Evolutionary conservation across 37 sponge, comb jelly and placozoan species (phyloP).

Genomic region (Diacarnus erythraeanus): DNA sequence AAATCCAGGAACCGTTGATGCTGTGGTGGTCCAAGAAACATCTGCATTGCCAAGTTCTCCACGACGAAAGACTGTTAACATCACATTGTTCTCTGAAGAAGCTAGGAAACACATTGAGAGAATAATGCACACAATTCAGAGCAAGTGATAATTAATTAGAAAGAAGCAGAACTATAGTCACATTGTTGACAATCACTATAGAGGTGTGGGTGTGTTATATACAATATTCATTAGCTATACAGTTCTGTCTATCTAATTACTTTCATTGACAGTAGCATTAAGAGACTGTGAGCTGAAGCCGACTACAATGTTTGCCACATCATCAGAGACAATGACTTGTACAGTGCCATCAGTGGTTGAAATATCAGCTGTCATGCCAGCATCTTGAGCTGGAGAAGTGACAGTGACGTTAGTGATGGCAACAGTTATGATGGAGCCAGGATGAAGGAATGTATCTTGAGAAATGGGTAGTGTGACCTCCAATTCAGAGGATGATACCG

Average conservation of each 20-base stretch:
- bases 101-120: slow-evolving; percentile 15
- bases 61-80: slow-evolving; percentile 37
- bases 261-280: slow-evolving; percentile 44
- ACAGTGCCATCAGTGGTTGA: slow-evolving; percentile 5
- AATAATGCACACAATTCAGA: neutral
- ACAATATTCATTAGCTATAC: neutral
- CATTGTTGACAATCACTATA: neutral
- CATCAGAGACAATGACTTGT: slow-evolving; percentile 5
- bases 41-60: slow-evolving; percentile 54
- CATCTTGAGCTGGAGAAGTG: neutral
- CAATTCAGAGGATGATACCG: neutral
- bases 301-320: slow-evolving; percentile 54
- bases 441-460: slow-evolving; percentile 41
- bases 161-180: too few relatives aligned
- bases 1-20: slow-evolving; percentile 7
- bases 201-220: neutral
- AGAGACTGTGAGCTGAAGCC: slow-evolving; percentile 52
- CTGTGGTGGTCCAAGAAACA: slow-evolving; percentile 60
- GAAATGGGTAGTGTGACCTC: slow-evolving; percentile 34
- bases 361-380: slow-evolving; percentile 23
- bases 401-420: slow-evolving; percentile 43
- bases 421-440: slow-evolving; percentile 41
- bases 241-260: slow-evolving; percentile 31
- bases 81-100: slow-evolving; percentile 41
- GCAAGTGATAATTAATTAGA: neutral